Evolutionary conservation across 2,888 invertebrate species (phyloP).

Genomic region (Drosophila aldrichi): DNA sequence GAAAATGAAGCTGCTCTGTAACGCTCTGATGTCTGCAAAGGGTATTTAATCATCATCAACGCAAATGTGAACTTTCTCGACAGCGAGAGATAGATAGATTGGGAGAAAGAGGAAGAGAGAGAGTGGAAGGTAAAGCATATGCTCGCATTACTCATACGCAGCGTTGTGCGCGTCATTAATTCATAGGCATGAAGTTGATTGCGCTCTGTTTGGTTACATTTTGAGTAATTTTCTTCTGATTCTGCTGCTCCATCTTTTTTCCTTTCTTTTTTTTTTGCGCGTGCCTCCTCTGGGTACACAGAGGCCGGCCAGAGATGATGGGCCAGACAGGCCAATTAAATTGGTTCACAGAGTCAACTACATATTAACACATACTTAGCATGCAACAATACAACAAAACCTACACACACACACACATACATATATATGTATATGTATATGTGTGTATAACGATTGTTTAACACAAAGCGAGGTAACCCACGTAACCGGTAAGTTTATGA

Average conservation of each 20-base stretch:
- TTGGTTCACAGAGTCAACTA: constrained; percentile 72
- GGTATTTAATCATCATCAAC: constrained; percentile 12
- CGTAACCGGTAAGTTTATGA: constrained; percentile 67
- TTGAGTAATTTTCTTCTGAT: constrained; percentile 20
- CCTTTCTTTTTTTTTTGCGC: neutral
- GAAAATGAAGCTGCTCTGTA: neutral
- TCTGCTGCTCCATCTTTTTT: neutral
- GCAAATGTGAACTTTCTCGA: neutral
- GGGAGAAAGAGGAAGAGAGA: neutral
- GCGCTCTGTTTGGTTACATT: constrained; percentile 58
- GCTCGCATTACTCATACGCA: constrained; percentile 55
- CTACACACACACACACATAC: constrained; percentile 2
- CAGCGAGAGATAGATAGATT: too few species aligned
- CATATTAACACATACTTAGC: constrained; percentile 76
- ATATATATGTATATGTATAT: constrained; percentile 3
- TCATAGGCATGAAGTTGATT: constrained; percentile 77
- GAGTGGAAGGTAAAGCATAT: neutral
- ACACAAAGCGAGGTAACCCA: constrained; percentile 31
- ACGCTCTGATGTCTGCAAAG: constrained; percentile 3
- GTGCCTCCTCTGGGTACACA: constrained; percentile 8
- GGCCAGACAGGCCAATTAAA: constrained; percentile 72
- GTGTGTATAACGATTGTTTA: neutral
- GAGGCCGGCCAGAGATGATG: neutral
- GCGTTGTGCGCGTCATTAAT: constrained; percentile 66
- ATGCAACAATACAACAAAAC: constrained; percentile 16